Evolutionary conservation across 2,888 invertebrate species (phyloP).

Genomic region (Selenia dentaria): DNA sequence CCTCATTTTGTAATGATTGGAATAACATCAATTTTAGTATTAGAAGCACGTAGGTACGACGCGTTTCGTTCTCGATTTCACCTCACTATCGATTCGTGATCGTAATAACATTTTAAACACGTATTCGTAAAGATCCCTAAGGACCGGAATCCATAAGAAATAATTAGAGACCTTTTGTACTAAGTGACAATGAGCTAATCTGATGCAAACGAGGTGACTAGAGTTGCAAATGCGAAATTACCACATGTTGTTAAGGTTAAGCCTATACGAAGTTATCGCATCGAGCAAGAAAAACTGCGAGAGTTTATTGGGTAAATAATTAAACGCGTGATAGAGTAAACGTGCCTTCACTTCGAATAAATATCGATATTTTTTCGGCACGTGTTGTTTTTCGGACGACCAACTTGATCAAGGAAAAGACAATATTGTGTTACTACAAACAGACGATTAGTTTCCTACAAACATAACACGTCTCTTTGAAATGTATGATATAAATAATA

Average conservation of each 20-base stretch:
- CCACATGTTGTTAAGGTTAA: conserved; percentile 10
- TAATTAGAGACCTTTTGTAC: conserved; percentile 25
- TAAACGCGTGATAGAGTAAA: conserved; percentile 12
- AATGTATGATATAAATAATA: background rate
- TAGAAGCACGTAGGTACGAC: conserved; percentile 36
- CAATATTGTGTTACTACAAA: conserved; percentile 12
- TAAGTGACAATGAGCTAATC: conserved; percentile 15
- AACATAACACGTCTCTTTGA: background rate
- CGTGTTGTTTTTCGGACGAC: conserved; percentile 26
- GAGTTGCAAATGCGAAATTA: conserved; percentile 24
- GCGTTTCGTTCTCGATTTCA: conserved; percentile 38
- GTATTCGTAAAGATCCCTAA: conserved; percentile 19
- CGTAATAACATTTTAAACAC: conserved; percentile 32
- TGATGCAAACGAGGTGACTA: conserved; percentile 12
- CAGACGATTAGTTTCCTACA: background rate
- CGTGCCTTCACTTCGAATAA: conserved; percentile 1
- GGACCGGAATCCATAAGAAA: conserved; percentile 13
- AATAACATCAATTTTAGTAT: conserved; percentile 27
- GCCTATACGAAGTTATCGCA: conserved; percentile 6
- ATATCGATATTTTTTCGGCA: conserved; percentile 6
- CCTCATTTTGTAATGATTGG: conserved; percentile 33
- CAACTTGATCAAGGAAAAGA: conserved; percentile 17
- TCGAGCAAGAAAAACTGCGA: conserved; percentile 3
- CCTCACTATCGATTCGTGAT: conserved; percentile 30
- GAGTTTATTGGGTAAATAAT: conserved; percentile 6